A percentile compares a stretch with the other conserved stretches of the same genome.
phyloP scores from a whole-genome alignment of 2,888 invertebrate genomes.

The Cheiracanthium punctorium region DNA sequence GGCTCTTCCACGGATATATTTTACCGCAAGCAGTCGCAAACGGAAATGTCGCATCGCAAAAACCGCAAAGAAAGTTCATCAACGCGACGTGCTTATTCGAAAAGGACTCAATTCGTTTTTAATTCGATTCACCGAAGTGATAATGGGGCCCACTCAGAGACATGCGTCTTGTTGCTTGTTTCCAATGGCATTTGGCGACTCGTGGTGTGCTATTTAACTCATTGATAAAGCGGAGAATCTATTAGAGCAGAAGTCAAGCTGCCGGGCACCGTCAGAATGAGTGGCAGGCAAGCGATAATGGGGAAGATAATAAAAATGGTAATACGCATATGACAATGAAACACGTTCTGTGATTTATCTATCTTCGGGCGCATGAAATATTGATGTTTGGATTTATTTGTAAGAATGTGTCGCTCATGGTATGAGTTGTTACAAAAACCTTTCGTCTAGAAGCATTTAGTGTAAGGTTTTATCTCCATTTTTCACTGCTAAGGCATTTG shows the following conservation, averaged over 20 bases:
- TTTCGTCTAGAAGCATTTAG: too few relatives aligned
- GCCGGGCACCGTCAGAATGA: not conserved
- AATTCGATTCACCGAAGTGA: not conserved
- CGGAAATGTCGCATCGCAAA: not conserved
- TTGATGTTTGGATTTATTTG: not conserved
- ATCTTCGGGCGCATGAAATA: too few relatives aligned
- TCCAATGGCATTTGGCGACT: not conserved
- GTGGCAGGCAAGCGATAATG: not conserved
- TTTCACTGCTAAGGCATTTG: too few relatives aligned
- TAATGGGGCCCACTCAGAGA: too few relatives aligned
- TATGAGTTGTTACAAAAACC: too few relatives aligned
- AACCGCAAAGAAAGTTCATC: not conserved
- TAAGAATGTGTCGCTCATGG: too few relatives aligned
- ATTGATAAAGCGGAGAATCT: not conserved
- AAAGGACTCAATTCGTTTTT: not conserved
- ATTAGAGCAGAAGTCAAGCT: slow-evolving; percentile 2
- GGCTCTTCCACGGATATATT: too few relatives aligned
- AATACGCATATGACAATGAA: too few relatives aligned
- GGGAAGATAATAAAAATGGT: not conserved
- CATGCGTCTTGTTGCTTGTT: not conserved
- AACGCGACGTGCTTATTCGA: not conserved
- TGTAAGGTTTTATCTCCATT: too few relatives aligned
- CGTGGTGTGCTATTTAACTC: not conserved
- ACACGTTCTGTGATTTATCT: too few relatives aligned
- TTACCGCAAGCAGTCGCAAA: not conserved